Base-by-base conservation (phyloP, 1,140 invertebrate species). In the Hyposmocoma kahamanoa region DNA sequence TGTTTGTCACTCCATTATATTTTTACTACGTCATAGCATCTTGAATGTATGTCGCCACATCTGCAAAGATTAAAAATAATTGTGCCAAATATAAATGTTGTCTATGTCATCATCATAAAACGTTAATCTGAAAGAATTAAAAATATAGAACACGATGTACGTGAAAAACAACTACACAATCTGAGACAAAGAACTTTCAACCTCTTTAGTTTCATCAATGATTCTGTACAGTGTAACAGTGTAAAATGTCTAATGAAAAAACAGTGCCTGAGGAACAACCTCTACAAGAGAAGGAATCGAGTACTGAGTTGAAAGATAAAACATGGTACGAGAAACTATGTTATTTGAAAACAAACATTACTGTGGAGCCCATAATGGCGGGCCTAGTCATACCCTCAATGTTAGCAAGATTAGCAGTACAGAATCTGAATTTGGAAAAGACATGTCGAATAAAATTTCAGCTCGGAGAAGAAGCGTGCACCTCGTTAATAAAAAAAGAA, bases 401-500 rank as follows among this genome's bases (percentile, higher is more conserved):
- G 45, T 66, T 90, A 38, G 67, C 86, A 10, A 80, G 67, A 55
- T 51, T 90, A 18, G 88, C 88, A 0, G 80, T 84, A 18, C 88
- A 89, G 62, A 89, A 91, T 76, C 64, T 91, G 13, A 89, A 88
- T 64, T 72, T 91, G 47, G 89, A 90, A 54, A 90, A 90, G 71
- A 86, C 89, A 0, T 91, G 90, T 54, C 71, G 88, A 17, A 87
- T 91, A 0, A 90, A 89, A 66, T 51, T 88, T 22, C 63, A 69
- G 3, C 87, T 84, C 38, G 75, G 82, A 24, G 71, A 82, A n/a
- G 75, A 80, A 19, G 81, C 88, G 28, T 91, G 90, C 58, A 83
- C 88, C 53, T 78, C 81, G 0, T 55, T 91, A 2, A 75, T 86
- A 4, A 57, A 71, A 24, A 71, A 76, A 52, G 78, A 82, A 52